Evolutionary conservation across 2,888 invertebrate species (phyloP), one percentile per base, ranked within the genome.

Genomic region (Ochropacha duplaris): DNA sequence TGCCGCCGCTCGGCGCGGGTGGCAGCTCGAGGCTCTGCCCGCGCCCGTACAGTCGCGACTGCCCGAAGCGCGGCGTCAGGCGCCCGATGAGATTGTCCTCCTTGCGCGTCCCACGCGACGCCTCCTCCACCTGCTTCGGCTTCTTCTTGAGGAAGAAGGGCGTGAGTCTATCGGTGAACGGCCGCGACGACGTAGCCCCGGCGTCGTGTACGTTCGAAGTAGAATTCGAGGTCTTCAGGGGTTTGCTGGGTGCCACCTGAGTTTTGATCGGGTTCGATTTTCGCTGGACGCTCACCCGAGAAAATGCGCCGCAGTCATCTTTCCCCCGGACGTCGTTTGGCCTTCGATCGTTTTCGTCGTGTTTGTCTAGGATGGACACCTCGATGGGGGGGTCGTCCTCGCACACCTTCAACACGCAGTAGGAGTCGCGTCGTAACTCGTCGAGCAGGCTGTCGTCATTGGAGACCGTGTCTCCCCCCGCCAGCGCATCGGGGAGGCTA

Each of bases 141-240:
- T 91, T 92, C 72, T 87, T 88, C 68, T 92, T 93, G 8, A 92
- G 75, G 65, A 93, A 92, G 65, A 88, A 92, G n/a, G 92, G 92
- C 61, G 92, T 89, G 54, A 92, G 72, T 19, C 92, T 77, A 65
- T 92, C 92, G n/a, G 90, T 66, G 59, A 92, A 66, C 55, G 88
- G 90, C 1, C 89, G 83, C 68, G 88, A 82, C 54, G 79, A 62
- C 57, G 79, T 76, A 56, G 85, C 65, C 55, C 84, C 84, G 34
- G 84, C 85, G 66, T 92, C 92, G 74, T 87, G 87, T 31, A 92
- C 91, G 76, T 91, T 91, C 36, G 92, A 91, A 54, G 92, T 90
- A 19, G 92, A 92, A 66, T 80, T 90, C 9, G 92, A 92, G 0
- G 89, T 86, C 68, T 91, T 92, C 50, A 92, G 73, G 24, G 86